phyloP scores from a whole-genome alignment of 2,888 invertebrate genomes.

The Pammene aurita region DNA sequence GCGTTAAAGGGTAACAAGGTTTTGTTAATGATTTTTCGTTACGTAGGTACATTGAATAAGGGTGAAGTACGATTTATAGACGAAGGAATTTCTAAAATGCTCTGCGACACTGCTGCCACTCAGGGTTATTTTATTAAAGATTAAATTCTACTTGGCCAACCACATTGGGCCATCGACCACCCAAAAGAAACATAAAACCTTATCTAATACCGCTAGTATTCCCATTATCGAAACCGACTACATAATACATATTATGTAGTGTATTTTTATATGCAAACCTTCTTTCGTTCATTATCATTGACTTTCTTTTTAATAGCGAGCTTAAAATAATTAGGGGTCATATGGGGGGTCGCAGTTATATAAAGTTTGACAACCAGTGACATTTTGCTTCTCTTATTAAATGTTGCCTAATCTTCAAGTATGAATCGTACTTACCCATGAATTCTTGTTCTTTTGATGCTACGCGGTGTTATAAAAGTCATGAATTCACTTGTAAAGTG shows the following conservation, averaged over 20 bases:
- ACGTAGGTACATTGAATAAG: no score
- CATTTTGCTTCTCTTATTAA: neutral
- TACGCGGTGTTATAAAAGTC: constrained; percentile 1
- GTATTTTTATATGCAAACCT: neutral
- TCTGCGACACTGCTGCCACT: no score
- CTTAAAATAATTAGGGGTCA: neutral
- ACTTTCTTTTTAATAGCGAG: neutral
- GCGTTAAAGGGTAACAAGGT: neutral
- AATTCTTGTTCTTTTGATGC: neutral
- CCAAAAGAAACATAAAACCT: no score
- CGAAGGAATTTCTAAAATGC: neutral
- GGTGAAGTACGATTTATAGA: neutral
- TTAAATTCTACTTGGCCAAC: no score
- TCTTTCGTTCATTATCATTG: neutral
- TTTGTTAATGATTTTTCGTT: neutral
- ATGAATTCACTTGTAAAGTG: neutral
- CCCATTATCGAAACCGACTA: no score
- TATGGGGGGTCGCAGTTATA: neutral
- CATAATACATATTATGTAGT: no score
- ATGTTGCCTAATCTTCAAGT: neutral
- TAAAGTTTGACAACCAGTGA: constrained; percentile 13
- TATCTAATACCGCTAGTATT: no score
- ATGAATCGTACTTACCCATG: neutral
- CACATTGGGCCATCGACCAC: no score
- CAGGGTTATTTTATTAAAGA: no score